Base-by-base conservation (phyloP, 2,888 invertebrate genomes). In the Andricus quercusramuli region DNA sequence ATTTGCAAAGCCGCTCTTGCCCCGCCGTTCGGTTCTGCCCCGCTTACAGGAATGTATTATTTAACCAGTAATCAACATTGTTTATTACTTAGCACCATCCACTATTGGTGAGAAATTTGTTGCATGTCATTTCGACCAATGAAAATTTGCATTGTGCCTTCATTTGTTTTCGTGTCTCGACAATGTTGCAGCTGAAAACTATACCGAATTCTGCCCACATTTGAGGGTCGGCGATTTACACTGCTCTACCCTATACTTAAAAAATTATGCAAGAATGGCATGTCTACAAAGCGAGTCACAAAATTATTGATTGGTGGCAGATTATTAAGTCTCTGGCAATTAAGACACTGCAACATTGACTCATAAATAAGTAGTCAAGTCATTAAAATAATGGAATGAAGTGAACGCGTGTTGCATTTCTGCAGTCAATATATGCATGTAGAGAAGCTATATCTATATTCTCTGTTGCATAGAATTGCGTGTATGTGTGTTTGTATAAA, bases 361-460 rank as follows among this genome's bases (percentile, higher is more conserved):
- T 37, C 41, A 37, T n/a, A 32, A 67, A 37, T 66, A 67, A 67
- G 32, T 67, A 67, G 66, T 41, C 20, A 62, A 37, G 37, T 67
- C 41, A 67, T 67, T 67, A 67, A 67, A 67, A 41, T 67, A 67
- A 67, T 67, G 37, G 37, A 41, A 32, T 67, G n/a, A 20, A 37
- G 41, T 20, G 20, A 67, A 32, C 66, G 20, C 41, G 5, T 62
- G 15, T 62, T 62, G 4, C 25, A 62, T 62, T 25, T 15, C 25
- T 62, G 22, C 25, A 25, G 25, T 25, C 62, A 11, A 41, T 15
- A 5, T 37, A 32, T 32, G 29, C 11, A 32, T 66, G 37, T 37
- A 37, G 37, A 67, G 32, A 9, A 29, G 29, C 6, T 17, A 29
- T 65, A 29, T 15, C 17, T 67, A n/a, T 67, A 37, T 67, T 41